These are phyloP conservation scores for Melikaiella ostensackeni DNA, from an alignment of 2,888 invertebrate species.

Conservation along the genomic window DNA sequence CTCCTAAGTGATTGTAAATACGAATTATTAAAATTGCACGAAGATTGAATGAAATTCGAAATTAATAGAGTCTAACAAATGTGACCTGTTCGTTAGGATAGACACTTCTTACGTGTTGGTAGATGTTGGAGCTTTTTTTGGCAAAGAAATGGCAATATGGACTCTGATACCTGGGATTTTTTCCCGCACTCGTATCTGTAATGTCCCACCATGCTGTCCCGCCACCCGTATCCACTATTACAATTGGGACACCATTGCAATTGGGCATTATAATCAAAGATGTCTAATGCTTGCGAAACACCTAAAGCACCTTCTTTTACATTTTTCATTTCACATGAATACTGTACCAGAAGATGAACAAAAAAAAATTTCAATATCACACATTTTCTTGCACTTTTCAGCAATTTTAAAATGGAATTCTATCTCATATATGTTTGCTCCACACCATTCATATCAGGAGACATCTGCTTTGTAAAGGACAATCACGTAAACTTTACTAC, in stretches of 20 bases:
- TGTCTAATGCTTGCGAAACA: too few relatives aligned
- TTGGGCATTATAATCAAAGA: too few relatives aligned
- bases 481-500: neutral
- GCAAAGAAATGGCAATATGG: slow-evolving; percentile 73
- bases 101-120: slow-evolving; percentile 72
- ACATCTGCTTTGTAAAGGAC: neutral
- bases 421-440: too few relatives aligned
- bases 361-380: too few relatives aligned
- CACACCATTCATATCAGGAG: too few relatives aligned
- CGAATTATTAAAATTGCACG: too few relatives aligned
- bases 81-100: slow-evolving; percentile 67
- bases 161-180: slow-evolving; percentile 73
- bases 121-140: slow-evolving; percentile 73
- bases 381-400: too few relatives aligned
- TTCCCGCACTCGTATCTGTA: slow-evolving; percentile 75
- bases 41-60: too few relatives aligned
- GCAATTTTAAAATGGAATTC: too few relatives aligned
- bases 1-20: too few relatives aligned
- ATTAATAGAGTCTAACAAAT: slow-evolving; percentile 70
- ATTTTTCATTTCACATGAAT: neutral
- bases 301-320: too few relatives aligned
- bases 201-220: slow-evolving; percentile 74
- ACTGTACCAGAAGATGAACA: neutral
- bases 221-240: slow-evolving; percentile 73
- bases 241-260: slow-evolving; percentile 71